phyloP scores from a whole-genome alignment of 2,113 vertebrate species.

The Neolamprologus tretocephalus region DNA sequence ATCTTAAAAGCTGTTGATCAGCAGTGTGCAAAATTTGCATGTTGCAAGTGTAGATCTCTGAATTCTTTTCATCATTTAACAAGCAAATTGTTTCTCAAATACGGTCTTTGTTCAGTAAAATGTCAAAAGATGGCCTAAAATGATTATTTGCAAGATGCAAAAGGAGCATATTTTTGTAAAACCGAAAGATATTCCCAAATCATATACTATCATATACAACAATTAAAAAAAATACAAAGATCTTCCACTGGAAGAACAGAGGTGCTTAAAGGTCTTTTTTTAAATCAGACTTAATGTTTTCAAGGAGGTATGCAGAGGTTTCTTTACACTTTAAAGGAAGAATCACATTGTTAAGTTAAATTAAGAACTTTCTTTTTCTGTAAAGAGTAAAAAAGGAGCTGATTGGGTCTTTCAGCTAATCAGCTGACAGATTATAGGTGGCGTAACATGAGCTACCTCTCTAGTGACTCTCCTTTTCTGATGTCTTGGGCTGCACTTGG shows the following conservation, averaged over 20 bases:
- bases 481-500: not conserved
- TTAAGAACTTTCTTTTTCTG: not conserved
- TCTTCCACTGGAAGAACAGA: not conserved
- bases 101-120: not conserved
- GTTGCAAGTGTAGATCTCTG: not conserved
- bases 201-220: not conserved
- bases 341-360: not conserved
- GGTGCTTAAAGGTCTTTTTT: not conserved
- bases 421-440: not conserved
- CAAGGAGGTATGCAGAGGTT: not conserved
- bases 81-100: not conserved
- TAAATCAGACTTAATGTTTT: not conserved
- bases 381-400: not conserved
- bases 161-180: not conserved
- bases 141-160: not conserved
- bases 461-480: not conserved
- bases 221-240: not conserved
- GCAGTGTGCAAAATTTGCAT: not conserved
- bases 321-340: not conserved
- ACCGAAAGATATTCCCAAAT: not conserved
- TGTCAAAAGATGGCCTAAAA: not conserved
- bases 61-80: not conserved
- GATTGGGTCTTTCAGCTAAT: not conserved
- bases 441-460: not conserved
- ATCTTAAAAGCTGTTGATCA: not conserved